Conservation (phyloP, 1,140 invertebrate species). For the Bombus balteatus region DNA sequence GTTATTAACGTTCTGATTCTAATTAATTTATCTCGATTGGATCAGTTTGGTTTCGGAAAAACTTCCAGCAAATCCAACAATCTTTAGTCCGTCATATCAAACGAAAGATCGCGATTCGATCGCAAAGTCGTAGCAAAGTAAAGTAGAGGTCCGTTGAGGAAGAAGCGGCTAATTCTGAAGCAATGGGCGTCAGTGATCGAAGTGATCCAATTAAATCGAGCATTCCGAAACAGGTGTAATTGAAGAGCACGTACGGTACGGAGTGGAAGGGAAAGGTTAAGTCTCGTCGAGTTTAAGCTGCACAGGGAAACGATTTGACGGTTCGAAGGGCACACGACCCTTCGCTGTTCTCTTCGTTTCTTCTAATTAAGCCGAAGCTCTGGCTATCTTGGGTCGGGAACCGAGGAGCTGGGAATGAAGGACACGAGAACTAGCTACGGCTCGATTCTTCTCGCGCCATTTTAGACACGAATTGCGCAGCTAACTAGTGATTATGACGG, state of each 20-base stretch:
- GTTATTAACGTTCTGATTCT: no score
- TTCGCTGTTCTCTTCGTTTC: conserved; percentile 49
- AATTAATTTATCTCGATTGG: no score
- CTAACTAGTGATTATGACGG: conserved; percentile 10
- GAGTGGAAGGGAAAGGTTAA: not conserved
- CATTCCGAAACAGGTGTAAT: conserved; percentile 49
- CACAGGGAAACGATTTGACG: conserved; percentile 25
- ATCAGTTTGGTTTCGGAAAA: no score
- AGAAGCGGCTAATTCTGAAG: not conserved
- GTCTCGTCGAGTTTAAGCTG: not conserved
- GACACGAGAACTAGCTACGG: not conserved
- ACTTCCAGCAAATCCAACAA: no score
- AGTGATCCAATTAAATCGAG: conserved; percentile 39
- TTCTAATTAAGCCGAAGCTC: conserved; percentile 55
- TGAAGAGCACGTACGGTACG: conserved; percentile 30
- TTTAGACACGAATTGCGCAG: not conserved
- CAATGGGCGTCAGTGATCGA: conserved; percentile 39
- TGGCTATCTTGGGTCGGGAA: not conserved
- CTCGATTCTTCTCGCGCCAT: conserved; percentile 26
- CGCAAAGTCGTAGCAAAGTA: not conserved
- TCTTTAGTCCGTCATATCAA: no score
- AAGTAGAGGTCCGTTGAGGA: not conserved
- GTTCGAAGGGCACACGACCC: not conserved
- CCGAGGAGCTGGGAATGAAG: no score
- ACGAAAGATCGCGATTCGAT: not conserved